Conservation (phyloP, 2,797 vertebrate genomes). For the Enteromius anoplus region DNA sequence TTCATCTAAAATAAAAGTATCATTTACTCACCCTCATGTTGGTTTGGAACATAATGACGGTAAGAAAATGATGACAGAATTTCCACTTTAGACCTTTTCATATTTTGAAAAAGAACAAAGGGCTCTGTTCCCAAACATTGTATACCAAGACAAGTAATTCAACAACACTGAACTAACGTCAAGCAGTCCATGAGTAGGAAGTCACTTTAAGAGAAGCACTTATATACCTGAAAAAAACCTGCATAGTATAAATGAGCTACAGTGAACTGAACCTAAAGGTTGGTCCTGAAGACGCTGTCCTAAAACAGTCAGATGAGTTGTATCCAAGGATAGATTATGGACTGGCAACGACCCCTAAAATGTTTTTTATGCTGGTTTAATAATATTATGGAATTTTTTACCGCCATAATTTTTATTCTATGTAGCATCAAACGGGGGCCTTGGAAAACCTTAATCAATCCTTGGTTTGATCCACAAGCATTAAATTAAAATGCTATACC, state of each 20-base stretch:
- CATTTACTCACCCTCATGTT: neutral
- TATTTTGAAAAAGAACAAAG: neutral
- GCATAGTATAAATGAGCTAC: constrained; percentile 25
- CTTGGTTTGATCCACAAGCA: constrained; percentile 23
- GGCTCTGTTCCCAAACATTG: neutral
- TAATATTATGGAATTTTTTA: neutral
- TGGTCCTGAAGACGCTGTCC: constrained; percentile 8
- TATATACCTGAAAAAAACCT: constrained; percentile 28
- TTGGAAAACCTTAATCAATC: constrained; percentile 18
- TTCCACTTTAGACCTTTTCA: no score
- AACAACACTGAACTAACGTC: constrained; percentile 1
- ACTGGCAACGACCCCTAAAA: neutral
- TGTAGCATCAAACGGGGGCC: neutral
- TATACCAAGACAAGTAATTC: neutral
- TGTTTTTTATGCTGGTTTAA: no score
- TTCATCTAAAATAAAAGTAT: neutral
- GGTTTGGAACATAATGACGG: neutral
- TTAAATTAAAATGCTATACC: constrained; percentile 10
- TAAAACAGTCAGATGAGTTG: neutral
- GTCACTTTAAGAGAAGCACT: constrained; percentile 9
- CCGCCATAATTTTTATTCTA: neutral
- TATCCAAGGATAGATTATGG: constrained; percentile 5
- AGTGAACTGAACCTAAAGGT: constrained; percentile 1
- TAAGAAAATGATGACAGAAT: neutral
- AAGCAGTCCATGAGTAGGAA: neutral